Base-by-base conservation (phyloP, 2,797 vertebrate species). In the Enteromius viviparus region DNA sequence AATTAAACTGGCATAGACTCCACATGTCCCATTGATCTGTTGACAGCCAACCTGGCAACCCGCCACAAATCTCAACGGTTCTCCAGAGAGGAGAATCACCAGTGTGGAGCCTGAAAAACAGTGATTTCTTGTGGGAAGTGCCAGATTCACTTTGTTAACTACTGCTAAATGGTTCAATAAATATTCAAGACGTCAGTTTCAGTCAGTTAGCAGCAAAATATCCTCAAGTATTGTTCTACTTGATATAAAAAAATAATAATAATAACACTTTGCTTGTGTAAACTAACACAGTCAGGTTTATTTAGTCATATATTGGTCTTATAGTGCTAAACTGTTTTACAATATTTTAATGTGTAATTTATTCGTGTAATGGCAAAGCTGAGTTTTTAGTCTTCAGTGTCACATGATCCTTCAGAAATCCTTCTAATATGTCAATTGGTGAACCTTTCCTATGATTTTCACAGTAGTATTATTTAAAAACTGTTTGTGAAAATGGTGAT, bases 31-130 rank as follows among this genome's bases (percentile, higher is more conserved):
- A 83, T 80, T 89, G 78, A 87, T 90, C 87, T 87, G 85, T 85
- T 90, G 89, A 91, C 89, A 90, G 91, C 86, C 80, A 86, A 88
- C 86, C 89, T 93, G 91, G 92, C 90, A 90, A 68, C 88, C 79
- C 84, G 88, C 87, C 89, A 37, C 51, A 83, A 82, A 80, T 76
- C 87, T 72, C 68, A 88, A 88, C 84, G 82, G 84, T 69, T 76
- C 68, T 83, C 68, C 5, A 3, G 49, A 82, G 81, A 74, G 17
- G 8, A 75, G 3, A 58, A 66, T 75, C 69, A 74, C 42, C 40
- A 62, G 32, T 45, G 60, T 55, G 64, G 23, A 76, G 62, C 65
- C 72, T 45, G 23, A 40, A 76, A 82, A 66, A 68, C 1, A 0
- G 47, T 60, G 23, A 69, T 10, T 49, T 58, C 47, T 76, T 69